Evolutionary conservation across 2,888 invertebrate genomes (phyloP).

Genomic region (Adelognathus sp.): DNA sequence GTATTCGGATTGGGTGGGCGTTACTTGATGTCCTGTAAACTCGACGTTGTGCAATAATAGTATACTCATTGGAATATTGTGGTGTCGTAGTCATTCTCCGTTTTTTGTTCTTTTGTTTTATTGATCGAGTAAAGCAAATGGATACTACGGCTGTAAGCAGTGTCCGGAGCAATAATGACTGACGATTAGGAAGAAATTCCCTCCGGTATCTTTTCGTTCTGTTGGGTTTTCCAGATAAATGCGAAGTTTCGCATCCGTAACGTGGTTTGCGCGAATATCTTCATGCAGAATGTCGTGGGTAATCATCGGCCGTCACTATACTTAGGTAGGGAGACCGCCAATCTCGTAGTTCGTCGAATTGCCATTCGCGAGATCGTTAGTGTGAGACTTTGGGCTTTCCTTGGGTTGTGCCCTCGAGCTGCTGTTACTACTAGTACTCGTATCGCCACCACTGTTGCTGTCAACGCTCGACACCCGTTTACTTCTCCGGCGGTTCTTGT

Average conservation of each 20-base stretch:
- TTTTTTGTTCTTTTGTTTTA: constrained; percentile 2
- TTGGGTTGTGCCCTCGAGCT: constrained; percentile 48
- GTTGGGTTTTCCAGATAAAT: constrained; percentile 4
- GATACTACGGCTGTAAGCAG: constrained; percentile 17
- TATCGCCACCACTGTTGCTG: constrained; percentile 81
- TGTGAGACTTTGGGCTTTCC: constrained; percentile 48
- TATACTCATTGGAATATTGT: constrained; percentile 48
- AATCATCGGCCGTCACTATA: neutral
- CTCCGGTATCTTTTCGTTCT: neutral
- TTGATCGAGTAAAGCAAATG: constrained; percentile 6
- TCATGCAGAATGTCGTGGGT: constrained; percentile 1
- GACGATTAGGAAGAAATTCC: constrained; percentile 18
- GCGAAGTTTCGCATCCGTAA: neutral
- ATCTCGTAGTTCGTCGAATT: constrained; percentile 66
- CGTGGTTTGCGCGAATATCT: neutral
- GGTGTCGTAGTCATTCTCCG: constrained; percentile 21
- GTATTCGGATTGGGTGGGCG: constrained; percentile 65
- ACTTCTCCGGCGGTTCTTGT: constrained; percentile 64
- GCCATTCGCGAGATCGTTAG: constrained; percentile 64
- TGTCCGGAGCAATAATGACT: constrained; percentile 12
- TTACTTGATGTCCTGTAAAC: constrained; percentile 79
- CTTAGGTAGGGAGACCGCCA: constrained; percentile 68
- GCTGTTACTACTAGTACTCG: constrained; percentile 65
- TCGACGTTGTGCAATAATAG: constrained; percentile 67
- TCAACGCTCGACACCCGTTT: constrained; percentile 78